These are phyloP conservation scores for Schizaphis graminum DNA, from an alignment of 2,888 invertebrate genomes.

Conservation along the genomic window DNA sequence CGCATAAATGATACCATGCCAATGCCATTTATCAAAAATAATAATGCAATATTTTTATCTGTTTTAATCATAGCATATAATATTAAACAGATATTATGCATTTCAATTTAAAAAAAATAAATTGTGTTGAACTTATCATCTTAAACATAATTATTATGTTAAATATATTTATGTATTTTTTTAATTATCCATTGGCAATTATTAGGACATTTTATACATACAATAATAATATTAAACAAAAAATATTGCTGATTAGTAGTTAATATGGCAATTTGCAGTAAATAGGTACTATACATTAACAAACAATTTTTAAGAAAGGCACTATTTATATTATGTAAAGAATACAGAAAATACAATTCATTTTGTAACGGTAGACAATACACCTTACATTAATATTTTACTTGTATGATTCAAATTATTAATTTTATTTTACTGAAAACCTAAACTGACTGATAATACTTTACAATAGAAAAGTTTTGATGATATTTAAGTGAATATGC, in stretches of 20 bases:
- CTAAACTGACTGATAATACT: neutral
- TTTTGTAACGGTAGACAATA: neutral
- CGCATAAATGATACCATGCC: neutral
- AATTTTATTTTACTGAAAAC: neutral
- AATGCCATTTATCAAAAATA: constrained; percentile 6
- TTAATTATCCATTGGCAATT: neutral
- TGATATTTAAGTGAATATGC: neutral
- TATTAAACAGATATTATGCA: neutral
- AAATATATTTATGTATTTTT: neutral
- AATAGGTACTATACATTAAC: no score
- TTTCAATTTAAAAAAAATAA: constrained; percentile 20
- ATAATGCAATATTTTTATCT: constrained; percentile 42
- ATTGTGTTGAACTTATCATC: neutral
- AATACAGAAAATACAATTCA: neutral
- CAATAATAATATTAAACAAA: neutral
- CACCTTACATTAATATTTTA: neutral
- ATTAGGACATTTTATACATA: neutral
- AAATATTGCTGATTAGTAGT: neutral
- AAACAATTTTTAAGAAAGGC: neutral
- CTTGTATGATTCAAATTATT: neutral
- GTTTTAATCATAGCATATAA: constrained; percentile 23
- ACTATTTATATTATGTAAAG: no score
- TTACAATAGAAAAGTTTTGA: neutral
- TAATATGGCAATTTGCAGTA: neutral
- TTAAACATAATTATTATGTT: neutral